These are phyloP conservation scores for Schmidtea mediterranea DNA, from an alignment of 1,140 invertebrate species.

Conservation along the genomic window DNA sequence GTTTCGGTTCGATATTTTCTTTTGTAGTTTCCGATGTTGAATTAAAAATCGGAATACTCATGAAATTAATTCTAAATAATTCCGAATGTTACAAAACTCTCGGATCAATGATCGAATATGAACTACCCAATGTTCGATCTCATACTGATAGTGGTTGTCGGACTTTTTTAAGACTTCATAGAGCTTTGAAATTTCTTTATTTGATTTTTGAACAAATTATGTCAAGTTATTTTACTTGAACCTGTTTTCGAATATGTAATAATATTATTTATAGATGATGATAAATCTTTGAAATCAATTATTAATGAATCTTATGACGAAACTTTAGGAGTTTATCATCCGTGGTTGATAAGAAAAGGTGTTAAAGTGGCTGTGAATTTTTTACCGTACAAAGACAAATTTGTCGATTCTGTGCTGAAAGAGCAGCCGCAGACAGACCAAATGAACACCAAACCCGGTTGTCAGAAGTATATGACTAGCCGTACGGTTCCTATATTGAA, in stretches of 20 bases:
- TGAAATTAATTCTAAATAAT: background rate
- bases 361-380: background rate
- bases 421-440: background rate
- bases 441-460: too few relatives aligned
- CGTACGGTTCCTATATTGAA: too few relatives aligned
- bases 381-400: background rate
- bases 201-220: background rate
- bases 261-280: background rate
- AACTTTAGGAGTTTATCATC: background rate
- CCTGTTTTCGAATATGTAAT: background rate
- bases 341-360: background rate
- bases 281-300: background rate
- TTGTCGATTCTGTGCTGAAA: background rate
- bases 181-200: slow-evolving; percentile 2
- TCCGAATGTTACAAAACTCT: background rate
- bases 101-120: background rate
- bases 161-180: slow-evolving; percentile 1
- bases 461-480: too few relatives aligned
- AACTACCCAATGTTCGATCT: background rate
- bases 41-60: too few relatives aligned
- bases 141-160: background rate
- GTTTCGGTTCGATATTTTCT: too few relatives aligned
- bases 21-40: too few relatives aligned
- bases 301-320: background rate
- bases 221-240: background rate